Conservation (phyloP, 2,888 invertebrate species). For the Nephrotoma appendiculata region DNA sequence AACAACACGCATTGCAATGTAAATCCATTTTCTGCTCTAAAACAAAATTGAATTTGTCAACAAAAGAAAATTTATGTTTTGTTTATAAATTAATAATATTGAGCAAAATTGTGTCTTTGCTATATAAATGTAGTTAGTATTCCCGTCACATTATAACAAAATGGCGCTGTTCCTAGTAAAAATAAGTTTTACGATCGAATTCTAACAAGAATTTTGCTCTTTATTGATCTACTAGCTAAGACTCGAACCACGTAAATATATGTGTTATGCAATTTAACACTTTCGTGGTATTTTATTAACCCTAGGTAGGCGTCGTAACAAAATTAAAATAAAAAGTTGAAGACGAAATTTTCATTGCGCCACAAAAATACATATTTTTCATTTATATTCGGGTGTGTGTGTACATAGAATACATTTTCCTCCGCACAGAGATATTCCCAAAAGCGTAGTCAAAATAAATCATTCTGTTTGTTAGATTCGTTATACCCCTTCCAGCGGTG, state of each 20-base stretch:
- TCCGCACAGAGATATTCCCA: not conserved
- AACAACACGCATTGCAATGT: not conserved
- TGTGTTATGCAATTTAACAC: not conserved
- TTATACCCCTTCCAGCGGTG: not conserved
- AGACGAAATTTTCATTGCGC: not conserved
- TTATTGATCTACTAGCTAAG: not conserved
- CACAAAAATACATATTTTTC: not conserved
- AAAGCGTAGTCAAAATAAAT: not conserved
- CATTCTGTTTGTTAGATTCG: not conserved
- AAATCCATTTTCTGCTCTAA: not conserved
- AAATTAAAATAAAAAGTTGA: not conserved
- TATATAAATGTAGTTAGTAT: not conserved
- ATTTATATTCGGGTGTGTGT: not conserved
- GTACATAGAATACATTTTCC: not conserved
- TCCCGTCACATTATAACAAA: not conserved
- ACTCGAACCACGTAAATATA: not conserved
- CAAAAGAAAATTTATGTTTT: not conserved
- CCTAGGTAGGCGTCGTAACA: not conserved
- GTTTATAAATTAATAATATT: not conserved
- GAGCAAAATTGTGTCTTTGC: not conserved
- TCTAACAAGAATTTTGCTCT: not conserved
- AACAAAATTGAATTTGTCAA: not conserved
- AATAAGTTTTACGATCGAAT: not conserved
- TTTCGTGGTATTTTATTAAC: not conserved
- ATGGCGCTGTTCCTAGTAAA: not conserved